These are phyloP conservation scores for Notothenia rossii DNA, from an alignment of 2,113 vertebrate genomes.

Conservation along the genomic window DNA sequence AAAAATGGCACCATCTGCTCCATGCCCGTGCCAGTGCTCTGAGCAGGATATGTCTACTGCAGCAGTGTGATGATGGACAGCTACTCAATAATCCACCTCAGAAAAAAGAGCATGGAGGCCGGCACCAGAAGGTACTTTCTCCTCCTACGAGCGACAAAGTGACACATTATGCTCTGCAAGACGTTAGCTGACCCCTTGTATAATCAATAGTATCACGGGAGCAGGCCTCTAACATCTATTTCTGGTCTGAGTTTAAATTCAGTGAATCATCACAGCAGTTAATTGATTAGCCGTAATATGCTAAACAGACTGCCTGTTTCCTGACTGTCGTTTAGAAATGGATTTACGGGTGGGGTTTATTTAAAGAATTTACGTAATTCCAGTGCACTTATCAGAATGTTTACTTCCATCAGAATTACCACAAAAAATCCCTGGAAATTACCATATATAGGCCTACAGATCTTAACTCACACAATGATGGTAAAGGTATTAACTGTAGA, in stretches of 20 bases:
- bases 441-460: constrained; percentile 35
- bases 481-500: not conserved
- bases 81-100: constrained; percentile 67
- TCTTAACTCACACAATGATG: constrained; percentile 1
- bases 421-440: constrained; percentile 4
- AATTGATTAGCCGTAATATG: constrained; percentile 62
- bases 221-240: constrained; percentile 46
- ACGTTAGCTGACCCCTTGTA: constrained; percentile 44
- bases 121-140: constrained; percentile 43
- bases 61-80: constrained; percentile 59
- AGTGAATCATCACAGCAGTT: constrained; percentile 57
- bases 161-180: constrained; percentile 50
- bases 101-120: constrained; percentile 39
- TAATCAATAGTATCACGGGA: constrained; percentile 61
- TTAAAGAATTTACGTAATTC: constrained; percentile 22
- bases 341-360: constrained; percentile 26
- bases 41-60: constrained; percentile 50
- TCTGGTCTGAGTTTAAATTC: constrained; percentile 61
- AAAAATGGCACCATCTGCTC: constrained; percentile 74
- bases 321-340: constrained; percentile 32
- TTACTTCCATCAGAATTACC: constrained; percentile 8
- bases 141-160: constrained; percentile 10
- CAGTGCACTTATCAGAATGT: constrained; percentile 1
- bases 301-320: constrained; percentile 47
- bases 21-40: constrained; percentile 54